Evolutionary conservation across 2,888 invertebrate genomes (phyloP).

Genomic region (Meteorus cinctellus): DNA sequence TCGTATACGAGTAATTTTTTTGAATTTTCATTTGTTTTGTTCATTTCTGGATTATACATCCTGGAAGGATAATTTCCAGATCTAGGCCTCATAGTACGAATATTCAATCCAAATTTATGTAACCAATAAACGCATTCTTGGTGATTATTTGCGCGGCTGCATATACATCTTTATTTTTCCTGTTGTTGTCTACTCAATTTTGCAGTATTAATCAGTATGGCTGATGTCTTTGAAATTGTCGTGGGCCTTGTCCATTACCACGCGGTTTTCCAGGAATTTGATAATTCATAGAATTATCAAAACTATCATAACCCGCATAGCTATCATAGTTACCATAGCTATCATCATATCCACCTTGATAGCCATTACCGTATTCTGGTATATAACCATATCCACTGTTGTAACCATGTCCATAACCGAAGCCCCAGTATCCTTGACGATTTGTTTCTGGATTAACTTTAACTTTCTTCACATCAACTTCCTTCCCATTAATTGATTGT

Average conservation of each 20-base stretch:
- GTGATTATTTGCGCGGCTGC: not conserved
- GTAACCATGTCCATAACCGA: slow-evolving; percentile 67
- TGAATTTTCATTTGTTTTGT: not conserved
- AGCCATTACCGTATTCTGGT: slow-evolving; percentile 65
- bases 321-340: slow-evolving; percentile 72
- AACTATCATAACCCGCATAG: slow-evolving; percentile 70
- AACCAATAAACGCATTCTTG: not conserved
- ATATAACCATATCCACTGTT: slow-evolving; percentile 68
- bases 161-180: slow-evolving; percentile 16
- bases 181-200: slow-evolving; percentile 25
- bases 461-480: slow-evolving; percentile 76
- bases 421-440: slow-evolving; percentile 69
- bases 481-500: slow-evolving; percentile 77
- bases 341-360: slow-evolving; percentile 70
- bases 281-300: slow-evolving; percentile 59
- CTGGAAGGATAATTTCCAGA: slow-evolving; percentile 10
- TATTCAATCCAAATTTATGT: not conserved
- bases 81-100: not conserved
- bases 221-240: slow-evolving; percentile 73
- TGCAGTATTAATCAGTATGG: slow-evolving; percentile 65
- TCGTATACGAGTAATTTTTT: not conserved
- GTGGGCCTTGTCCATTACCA: slow-evolving; percentile 70
- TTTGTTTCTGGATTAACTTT: slow-evolving; percentile 75
- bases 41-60: not conserved
- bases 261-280: slow-evolving; percentile 68